Base-by-base conservation (phyloP, 2,888 invertebrate species). In the Callimorpha dominula region DNA sequence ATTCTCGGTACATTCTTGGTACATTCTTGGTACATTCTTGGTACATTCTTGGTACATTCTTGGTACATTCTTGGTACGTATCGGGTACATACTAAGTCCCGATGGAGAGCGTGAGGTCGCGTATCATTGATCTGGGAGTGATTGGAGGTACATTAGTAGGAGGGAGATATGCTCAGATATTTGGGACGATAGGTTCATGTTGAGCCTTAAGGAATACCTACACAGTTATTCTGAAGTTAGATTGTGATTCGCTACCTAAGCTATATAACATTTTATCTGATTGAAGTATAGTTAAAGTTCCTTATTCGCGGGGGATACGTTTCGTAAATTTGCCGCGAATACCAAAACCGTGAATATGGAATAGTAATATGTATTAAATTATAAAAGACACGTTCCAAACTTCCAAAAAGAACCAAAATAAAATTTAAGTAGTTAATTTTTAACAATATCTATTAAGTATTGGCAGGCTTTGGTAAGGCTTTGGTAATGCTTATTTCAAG, bases 101-200 rank as follows among this genome's bases (percentile, higher is more conserved):
- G 20, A 31, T 12, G 15, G 20, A 68, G 49, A 46, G 68, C 40
- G 11, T 40, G 66, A 66, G 50, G 66, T 52, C 64, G 46, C 66
- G 40, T 50, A 9, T 15, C 66, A 66, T 66, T 65, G 65, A 50
- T 54, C 42, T 11, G 52, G 40, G 66, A 66, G 52, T 67, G 66
- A 54, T 67, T 52, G 40, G n/a, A 67, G 52, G n/a, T 11, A 17
- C 52, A 31, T 40, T 50, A 14, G 50, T 17, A 8, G 31, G 6
- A 20, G 46, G 46, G 4, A 49, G 17, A 20, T 20, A 20, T 15
- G 12, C 20, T 57, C 20, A 50, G 49, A 31, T 15, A 65, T 50
- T 40, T 65, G 15, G 1, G 31, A 8, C 49, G 49, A 65, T 31
- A 31, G 65, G 49, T 31, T 49, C 31, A 31, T 31, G 49, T 65